Base-by-base conservation (phyloP, 2,797 vertebrate species). In the Corythornis leucogaster region DNA sequence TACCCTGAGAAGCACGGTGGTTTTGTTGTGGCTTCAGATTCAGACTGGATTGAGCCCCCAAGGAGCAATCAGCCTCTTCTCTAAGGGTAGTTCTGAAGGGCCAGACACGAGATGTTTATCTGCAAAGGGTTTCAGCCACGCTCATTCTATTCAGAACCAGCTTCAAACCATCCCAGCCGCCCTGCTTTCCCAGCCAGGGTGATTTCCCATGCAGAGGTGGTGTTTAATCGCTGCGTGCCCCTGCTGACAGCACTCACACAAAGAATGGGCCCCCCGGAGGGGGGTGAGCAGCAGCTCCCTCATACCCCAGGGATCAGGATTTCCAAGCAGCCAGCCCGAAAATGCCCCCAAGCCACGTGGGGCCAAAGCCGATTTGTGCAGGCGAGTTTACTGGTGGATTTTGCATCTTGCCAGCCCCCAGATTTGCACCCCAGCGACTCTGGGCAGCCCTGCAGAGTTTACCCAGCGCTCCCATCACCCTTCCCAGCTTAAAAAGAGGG, bases 401-500 rank as follows among this genome's bases (percentile, higher is more conserved):
- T 82, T 38, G 43, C 71, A 31, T 1, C 66, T 11, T 0, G 16
- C 58, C 86, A 24, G 10, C 9, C 55, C 38, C 28, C 25, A 5
- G 12, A 1, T 15, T 20, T 14, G 53, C 3, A 14, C 66, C 1
- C 3, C 2, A 2, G 42, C 0, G 38, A 9, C 40, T 50, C 46
- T 10, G 67, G 51, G 70, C 48, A 11, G 5, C 57, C n/a, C 26
- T 54, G 64, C 48, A 9, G 40, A 26, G 4, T 10, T 45, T 6
- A 20, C 46, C 48, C 38, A 19, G 33, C 1, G 6, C 12, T 20
- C 9, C 67, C 43, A 22, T 22, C 80, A 31, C 8, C 55, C 73
- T 4, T 17, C 21, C 18, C 73, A 31, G 67, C 69, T 9, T 5
- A 28, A 22, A 42, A 63, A 71, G 57, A 61, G 9, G 35, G 55